phyloP scores from a whole-genome alignment of 2,113 vertebrate genomes.

The Rousettus leschenaultii region DNA sequence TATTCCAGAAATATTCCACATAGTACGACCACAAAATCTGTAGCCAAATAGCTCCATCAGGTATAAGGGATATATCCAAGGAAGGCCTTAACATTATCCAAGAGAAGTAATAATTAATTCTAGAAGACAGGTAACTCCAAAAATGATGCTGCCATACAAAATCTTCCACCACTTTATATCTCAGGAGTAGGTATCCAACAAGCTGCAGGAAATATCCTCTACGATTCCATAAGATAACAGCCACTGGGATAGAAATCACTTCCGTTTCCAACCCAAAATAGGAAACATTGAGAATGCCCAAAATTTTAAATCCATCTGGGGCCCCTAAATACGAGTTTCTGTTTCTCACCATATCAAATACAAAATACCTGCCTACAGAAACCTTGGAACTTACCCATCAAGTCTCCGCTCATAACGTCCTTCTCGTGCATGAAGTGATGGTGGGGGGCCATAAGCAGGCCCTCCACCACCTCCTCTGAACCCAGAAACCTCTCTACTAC shows the following conservation, averaged over 20 bases:
- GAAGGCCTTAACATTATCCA: slow-evolving; percentile 88
- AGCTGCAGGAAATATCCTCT: slow-evolving; percentile 86
- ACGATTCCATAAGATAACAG: slow-evolving; percentile 85
- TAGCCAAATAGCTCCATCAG: slow-evolving; percentile 85
- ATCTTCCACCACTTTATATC: slow-evolving; percentile 82
- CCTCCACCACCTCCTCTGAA: slow-evolving; percentile 99
- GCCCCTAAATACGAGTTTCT: slow-evolving; percentile 89
- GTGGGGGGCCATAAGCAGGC: slow-evolving; percentile 95
- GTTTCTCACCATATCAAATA: slow-evolving; percentile 91
- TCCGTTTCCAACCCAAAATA: slow-evolving; percentile 90
- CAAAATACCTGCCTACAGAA: slow-evolving; percentile 92
- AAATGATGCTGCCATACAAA: slow-evolving; percentile 80
- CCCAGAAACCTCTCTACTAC: slow-evolving; percentile 98
- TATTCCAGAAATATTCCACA: slow-evolving; percentile 84
- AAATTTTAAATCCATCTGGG: slow-evolving; percentile 90
- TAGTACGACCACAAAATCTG: slow-evolving; percentile 78
- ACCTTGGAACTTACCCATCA: slow-evolving; percentile 93
- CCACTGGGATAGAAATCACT: slow-evolving; percentile 86
- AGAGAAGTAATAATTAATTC: slow-evolving; percentile 79
- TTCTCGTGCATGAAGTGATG: slow-evolving; percentile 99
- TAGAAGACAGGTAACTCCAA: slow-evolving; percentile 85
- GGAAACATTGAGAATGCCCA: slow-evolving; percentile 88
- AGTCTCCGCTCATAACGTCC: slow-evolving; percentile 99
- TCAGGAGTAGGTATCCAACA: slow-evolving; percentile 86
- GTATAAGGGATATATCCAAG: slow-evolving; percentile 91